Evolutionary conservation across 2,797 vertebrate genomes (phyloP).

Genomic region (Chelidonichthys spinosus): DNA sequence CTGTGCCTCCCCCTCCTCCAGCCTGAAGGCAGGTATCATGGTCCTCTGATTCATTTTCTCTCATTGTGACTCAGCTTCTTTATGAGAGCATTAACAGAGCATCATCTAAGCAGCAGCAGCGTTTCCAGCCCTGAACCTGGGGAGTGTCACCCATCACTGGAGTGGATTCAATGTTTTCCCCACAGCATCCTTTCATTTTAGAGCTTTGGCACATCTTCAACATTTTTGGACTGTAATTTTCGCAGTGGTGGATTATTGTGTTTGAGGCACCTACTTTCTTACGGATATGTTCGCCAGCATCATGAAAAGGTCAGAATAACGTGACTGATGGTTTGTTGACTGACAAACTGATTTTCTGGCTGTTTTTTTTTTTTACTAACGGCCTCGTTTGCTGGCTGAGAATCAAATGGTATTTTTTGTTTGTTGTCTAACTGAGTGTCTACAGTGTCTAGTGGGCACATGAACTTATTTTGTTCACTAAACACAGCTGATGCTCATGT

Average conservation of each 20-base stretch:
- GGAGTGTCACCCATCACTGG: conserved; percentile 13
- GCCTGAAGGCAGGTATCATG: conserved; percentile 84
- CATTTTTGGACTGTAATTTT: neutral
- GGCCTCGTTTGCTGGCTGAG: neutral
- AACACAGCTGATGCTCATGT: conserved; percentile 3
- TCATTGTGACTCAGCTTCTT: conserved; percentile 80
- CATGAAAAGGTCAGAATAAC: neutral
- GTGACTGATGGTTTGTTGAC: neutral
- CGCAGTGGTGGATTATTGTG: conserved; percentile 1
- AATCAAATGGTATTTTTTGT: conserved; percentile 26
- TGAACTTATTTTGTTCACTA: conserved; percentile 8
- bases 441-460: conserved; percentile 36
- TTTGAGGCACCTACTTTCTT: conserved; percentile 11
- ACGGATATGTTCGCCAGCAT: conserved; percentile 16
- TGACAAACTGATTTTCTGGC: neutral
- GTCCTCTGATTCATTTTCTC: conserved; percentile 78
- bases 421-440: conserved; percentile 4
- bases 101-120: conserved; percentile 50
- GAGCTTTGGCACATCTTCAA: neutral
- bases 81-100: conserved; percentile 61
- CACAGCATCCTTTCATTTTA: conserved; percentile 2
- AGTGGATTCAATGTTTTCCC: neutral
- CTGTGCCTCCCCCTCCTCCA: conserved; percentile 53
- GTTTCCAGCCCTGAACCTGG: conserved; percentile 18
- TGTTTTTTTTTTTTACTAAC: neutral